Percentiles rank a stretch among this genome's conserved stretches.
Conservation (phyloP, 1,140 invertebrate species). For the Ylistrum balloti region DNA sequence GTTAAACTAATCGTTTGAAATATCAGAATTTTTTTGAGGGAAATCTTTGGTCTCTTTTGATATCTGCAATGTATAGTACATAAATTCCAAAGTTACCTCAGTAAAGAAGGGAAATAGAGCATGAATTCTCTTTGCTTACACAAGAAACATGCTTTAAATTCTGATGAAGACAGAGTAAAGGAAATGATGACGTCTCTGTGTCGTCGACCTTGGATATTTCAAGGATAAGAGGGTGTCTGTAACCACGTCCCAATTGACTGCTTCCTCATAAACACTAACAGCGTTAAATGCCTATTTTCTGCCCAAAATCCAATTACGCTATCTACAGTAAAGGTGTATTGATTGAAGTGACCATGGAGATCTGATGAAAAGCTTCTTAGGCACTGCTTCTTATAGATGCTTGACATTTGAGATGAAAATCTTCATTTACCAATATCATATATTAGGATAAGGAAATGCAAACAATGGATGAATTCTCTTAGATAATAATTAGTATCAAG, state of each 20-base stretch:
- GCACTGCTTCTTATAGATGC: not conserved
- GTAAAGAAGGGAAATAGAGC: too few species aligned
- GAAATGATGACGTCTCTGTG: not conserved
- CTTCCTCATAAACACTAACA: slow-evolving; percentile 13
- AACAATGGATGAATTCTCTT: not conserved
- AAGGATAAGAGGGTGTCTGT: slow-evolving; percentile 38
- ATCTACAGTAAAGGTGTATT: not conserved
- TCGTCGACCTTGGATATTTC: slow-evolving; percentile 23
- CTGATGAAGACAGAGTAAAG: not conserved
- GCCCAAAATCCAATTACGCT: slow-evolving; percentile 31
- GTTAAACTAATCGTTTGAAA: too few species aligned
- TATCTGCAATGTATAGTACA: too few species aligned
- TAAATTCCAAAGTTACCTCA: too few species aligned
- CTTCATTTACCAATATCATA: not conserved
- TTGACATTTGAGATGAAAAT: not conserved
- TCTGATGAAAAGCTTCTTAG: not conserved
- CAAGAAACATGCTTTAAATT: not conserved
- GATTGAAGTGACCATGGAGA: not conserved
- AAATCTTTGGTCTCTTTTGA: too few species aligned
- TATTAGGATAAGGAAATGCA: not conserved
- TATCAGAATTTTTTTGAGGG: too few species aligned
- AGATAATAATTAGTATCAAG: not conserved
- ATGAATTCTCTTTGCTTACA: too few species aligned
- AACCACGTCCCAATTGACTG: not conserved
- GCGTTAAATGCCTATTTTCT: slow-evolving; percentile 34